These are phyloP conservation scores for Laothoe populi DNA, from an alignment of 2,888 invertebrate genomes.

Conservation along the genomic window DNA sequence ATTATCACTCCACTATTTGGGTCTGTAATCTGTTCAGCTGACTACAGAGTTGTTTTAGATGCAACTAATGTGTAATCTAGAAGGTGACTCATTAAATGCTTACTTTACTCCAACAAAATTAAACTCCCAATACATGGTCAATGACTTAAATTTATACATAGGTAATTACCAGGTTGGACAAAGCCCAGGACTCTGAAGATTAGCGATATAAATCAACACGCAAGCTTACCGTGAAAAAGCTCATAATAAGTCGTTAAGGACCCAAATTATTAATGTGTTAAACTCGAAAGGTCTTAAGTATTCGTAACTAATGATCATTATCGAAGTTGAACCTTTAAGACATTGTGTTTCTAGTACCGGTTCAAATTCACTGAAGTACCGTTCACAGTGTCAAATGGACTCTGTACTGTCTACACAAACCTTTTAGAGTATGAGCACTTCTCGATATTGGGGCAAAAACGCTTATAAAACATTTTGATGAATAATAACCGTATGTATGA, in stretches of 20 bases:
- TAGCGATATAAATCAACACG: neutral
- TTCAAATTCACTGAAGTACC: neutral
- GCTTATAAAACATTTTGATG: too few relatives aligned
- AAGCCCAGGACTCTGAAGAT: neutral
- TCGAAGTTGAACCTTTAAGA: neutral
- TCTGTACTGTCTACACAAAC: neutral
- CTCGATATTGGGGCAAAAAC: too few relatives aligned
- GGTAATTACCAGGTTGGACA: neutral
- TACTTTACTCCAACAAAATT: neutral
- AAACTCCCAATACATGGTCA: neutral
- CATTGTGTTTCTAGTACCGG: neutral
- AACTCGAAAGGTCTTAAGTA: neutral
- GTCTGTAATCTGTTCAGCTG: too few relatives aligned
- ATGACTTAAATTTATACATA: neutral
- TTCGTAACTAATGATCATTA: neutral
- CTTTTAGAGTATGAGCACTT: neutral
- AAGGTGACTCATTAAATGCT: too few relatives aligned
- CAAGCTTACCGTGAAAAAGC: conserved; percentile 4
- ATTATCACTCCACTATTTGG: too few relatives aligned
- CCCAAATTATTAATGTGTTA: neutral
- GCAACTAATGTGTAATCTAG: too few relatives aligned
- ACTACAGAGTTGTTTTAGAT: too few relatives aligned
- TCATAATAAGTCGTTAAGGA: neutral
- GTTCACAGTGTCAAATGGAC: neutral
- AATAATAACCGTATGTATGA: too few relatives aligned